A percentile compares a stretch with the other conserved stretches of the same genome.
phyloP scores from a whole-genome alignment of 2,888 invertebrate species.

The Cenopis cana region DNA sequence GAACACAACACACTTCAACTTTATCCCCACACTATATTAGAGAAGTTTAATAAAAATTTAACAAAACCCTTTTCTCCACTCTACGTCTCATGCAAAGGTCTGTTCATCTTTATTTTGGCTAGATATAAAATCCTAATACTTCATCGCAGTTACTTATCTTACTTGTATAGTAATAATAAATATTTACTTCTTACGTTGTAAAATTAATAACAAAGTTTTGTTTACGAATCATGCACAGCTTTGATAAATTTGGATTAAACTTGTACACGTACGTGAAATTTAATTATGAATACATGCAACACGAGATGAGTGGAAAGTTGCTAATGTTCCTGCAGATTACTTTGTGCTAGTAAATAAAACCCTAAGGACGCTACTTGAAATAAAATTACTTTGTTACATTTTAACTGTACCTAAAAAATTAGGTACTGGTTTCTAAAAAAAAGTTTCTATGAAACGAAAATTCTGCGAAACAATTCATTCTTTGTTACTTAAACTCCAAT shows the following conservation, averaged over 20 bases:
- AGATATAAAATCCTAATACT: too few species aligned
- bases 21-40: too few species aligned
- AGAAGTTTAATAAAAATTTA: too few species aligned
- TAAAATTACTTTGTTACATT: too few species aligned
- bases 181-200: not conserved
- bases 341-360: constrained; percentile 12
- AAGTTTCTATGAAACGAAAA: too few species aligned
- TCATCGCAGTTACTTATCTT: not conserved
- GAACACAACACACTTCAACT: too few species aligned
- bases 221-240: not conserved
- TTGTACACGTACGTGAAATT: not conserved
- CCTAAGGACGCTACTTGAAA: constrained; percentile 4
- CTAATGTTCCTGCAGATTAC: constrained; percentile 13
- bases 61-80: not conserved
- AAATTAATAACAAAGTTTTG: constrained; percentile 5
- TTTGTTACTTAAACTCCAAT: not conserved
- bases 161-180: not conserved
- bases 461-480: too few species aligned
- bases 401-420: too few species aligned
- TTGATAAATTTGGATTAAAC: not conserved
- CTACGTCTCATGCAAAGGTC: not conserved
- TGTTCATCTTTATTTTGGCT: not conserved
- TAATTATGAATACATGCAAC: not conserved
- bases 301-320: constrained; percentile 14
- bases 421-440: too few species aligned